These are phyloP conservation scores for Alloplasta piceator DNA, from an alignment of 2,888 invertebrate species.

Conservation along the genomic window DNA sequence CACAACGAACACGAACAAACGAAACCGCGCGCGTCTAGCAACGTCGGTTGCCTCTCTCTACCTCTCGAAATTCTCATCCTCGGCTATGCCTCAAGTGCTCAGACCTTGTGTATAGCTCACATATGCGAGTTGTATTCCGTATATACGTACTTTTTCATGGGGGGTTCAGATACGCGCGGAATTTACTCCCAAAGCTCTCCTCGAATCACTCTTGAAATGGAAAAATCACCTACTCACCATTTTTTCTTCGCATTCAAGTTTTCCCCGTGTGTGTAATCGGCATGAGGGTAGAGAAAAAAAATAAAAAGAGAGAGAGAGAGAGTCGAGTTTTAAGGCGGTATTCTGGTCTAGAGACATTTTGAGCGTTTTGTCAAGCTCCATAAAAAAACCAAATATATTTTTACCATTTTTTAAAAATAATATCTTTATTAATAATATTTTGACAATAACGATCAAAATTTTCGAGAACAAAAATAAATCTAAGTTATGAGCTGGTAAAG, in stretches of 20 bases:
- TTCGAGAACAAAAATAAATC: no score
- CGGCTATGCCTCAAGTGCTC: constrained; percentile 13
- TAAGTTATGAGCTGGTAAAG: no score
- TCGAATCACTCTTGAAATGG: constrained; percentile 63
- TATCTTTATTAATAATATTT: no score
- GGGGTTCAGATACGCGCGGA: constrained; percentile 21
- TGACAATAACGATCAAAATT: no score
- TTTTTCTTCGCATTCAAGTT: constrained; percentile 52
- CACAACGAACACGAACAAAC: constrained; percentile 59
- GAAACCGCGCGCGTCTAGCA: constrained; percentile 35
- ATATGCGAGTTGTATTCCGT: not conserved
- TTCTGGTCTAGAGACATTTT: no score
- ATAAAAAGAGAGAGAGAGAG: not conserved
- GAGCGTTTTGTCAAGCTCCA: no score
- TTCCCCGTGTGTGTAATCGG: constrained; percentile 32
- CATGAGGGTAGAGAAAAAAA: constrained; percentile 33
- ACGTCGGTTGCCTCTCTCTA: constrained; percentile 35
- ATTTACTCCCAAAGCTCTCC: constrained; percentile 25
- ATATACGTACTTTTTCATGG: constrained; percentile 15
- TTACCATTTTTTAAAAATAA: no score
- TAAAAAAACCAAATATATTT: no score
- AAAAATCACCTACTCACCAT: constrained; percentile 61
- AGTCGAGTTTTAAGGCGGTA: not conserved
- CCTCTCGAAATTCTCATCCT: constrained; percentile 31
- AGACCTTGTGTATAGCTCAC: not conserved